phyloP scores from a whole-genome alignment of 1,140 invertebrate species.

The Drosophila kohkoa region DNA sequence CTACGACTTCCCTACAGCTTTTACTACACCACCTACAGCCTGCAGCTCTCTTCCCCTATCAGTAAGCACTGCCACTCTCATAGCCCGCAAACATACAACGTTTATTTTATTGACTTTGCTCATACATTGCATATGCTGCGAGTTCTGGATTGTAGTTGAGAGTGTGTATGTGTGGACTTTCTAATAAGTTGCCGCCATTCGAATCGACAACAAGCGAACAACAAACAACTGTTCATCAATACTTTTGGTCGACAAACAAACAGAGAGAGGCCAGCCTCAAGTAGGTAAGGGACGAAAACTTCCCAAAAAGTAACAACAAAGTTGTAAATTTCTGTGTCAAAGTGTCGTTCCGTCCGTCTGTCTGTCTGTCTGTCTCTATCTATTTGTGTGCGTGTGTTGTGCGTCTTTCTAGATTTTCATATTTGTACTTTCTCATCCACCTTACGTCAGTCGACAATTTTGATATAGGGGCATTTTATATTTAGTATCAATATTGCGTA shows the following conservation, averaged over 20 bases:
- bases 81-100: conserved; percentile 65
- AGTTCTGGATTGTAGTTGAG: conserved; percentile 33
- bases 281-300: conserved; percentile 40
- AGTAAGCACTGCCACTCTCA: background rate
- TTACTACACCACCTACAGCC: conserved; percentile 29
- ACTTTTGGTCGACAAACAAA: conserved; percentile 71
- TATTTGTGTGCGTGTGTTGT: conserved; percentile 27
- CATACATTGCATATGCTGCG: conserved; percentile 48
- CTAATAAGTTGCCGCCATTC: conserved; percentile 76
- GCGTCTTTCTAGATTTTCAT: conserved; percentile 60
- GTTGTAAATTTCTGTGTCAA: conserved; percentile 80
- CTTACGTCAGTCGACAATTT: conserved; percentile 40
- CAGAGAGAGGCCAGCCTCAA: conserved; percentile 50
- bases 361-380: background rate
- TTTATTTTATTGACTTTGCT: conserved; percentile 80
- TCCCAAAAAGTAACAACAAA: conserved; percentile 59
- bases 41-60: background rate
- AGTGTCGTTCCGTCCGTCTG: conserved; percentile 37
- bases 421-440: conserved; percentile 73
- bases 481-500: conserved; percentile 79
- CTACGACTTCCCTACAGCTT: conserved; percentile 46
- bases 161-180: conserved; percentile 58
- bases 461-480: conserved; percentile 53
- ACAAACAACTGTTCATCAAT: conserved; percentile 82
- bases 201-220: conserved; percentile 61